Evolutionary conservation across 2,888 invertebrate species (phyloP).

Genomic region (Heteropelma amictum): DNA sequence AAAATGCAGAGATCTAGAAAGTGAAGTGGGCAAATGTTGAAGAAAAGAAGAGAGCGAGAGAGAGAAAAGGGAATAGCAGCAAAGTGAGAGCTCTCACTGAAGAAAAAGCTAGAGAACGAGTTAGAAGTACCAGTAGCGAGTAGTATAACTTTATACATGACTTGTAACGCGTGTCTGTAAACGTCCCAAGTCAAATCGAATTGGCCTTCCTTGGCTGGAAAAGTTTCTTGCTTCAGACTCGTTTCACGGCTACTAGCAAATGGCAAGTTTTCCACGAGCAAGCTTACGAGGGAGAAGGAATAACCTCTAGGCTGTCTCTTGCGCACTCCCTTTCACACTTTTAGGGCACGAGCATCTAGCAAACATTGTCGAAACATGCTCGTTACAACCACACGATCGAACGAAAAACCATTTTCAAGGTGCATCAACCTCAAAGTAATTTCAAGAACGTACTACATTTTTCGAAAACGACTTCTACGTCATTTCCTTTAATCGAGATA

Average conservation of each 20-base stretch:
- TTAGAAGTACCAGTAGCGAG: constrained; percentile 23
- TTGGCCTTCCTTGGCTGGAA: constrained; percentile 55
- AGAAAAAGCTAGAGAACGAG: constrained; percentile 38
- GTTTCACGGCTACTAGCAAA: constrained; percentile 59
- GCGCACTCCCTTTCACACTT: neutral
- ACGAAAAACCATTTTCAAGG: constrained; percentile 36
- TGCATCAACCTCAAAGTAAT: neutral
- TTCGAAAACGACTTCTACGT: neutral
- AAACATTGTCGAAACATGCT: constrained; percentile 49
- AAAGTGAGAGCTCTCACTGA: constrained; percentile 9
- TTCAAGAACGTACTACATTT: neutral
- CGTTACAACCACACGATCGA: constrained; percentile 16
- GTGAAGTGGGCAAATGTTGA: constrained; percentile 13
- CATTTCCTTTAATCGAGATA: neutral
- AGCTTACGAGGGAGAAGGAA: constrained; percentile 29
- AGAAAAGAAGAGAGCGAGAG: neutral
- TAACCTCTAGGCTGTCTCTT: neutral
- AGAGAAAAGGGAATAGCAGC: neutral
- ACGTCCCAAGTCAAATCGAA: constrained; percentile 64
- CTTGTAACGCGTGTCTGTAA: constrained; percentile 57
- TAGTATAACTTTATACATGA: constrained; percentile 56
- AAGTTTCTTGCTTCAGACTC: constrained; percentile 61
- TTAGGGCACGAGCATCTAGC: neutral
- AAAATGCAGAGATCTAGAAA: constrained; percentile 34
- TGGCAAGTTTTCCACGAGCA: constrained; percentile 50